These are phyloP conservation scores for Sylvicola fuscatus DNA, from an alignment of 2,888 invertebrate genomes.

Conservation along the genomic window DNA sequence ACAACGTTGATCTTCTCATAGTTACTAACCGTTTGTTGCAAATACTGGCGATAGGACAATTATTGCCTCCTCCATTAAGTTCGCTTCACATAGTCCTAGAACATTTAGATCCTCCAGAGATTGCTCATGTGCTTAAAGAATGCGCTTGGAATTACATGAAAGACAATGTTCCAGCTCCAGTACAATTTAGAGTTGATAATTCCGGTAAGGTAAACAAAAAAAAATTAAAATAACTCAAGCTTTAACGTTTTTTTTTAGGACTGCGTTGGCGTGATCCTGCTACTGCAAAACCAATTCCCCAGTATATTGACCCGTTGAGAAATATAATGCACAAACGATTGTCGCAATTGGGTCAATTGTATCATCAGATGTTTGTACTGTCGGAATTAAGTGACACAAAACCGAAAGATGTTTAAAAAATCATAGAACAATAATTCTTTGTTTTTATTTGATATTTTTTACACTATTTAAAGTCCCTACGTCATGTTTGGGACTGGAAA, in stretches of 20 bases:
- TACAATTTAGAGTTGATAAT: slow-evolving; percentile 47
- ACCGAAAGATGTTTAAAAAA: not conserved
- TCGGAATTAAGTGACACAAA: slow-evolving; percentile 13
- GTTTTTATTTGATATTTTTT: too few relatives aligned
- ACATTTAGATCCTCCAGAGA: slow-evolving; percentile 52
- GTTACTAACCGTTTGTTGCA: slow-evolving; percentile 46
- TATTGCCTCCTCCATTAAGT: slow-evolving; percentile 64
- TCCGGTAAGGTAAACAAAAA: slow-evolving; percentile 23
- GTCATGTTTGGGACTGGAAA: too few relatives aligned
- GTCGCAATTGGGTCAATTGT: slow-evolving; percentile 50
- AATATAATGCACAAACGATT: slow-evolving; percentile 64
- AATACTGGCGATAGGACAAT: slow-evolving; percentile 64
- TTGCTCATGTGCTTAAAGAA: slow-evolving; percentile 59
- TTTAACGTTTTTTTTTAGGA: too few relatives aligned
- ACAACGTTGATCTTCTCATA: slow-evolving; percentile 18
- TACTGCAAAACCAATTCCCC: slow-evolving; percentile 42
- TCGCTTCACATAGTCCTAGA: slow-evolving; percentile 57
- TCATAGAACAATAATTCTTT: too few relatives aligned
- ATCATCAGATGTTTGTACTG: slow-evolving; percentile 47
- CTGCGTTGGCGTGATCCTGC: slow-evolving; percentile 62
- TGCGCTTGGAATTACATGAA: slow-evolving; percentile 80
- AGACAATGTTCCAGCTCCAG: slow-evolving; percentile 73
- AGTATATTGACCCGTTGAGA: slow-evolving; percentile 61
- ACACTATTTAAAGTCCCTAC: too few relatives aligned
- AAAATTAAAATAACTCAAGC: too few relatives aligned